Base-by-base conservation (phyloP, 2,888 invertebrate species). In the Acleris cristana region DNA sequence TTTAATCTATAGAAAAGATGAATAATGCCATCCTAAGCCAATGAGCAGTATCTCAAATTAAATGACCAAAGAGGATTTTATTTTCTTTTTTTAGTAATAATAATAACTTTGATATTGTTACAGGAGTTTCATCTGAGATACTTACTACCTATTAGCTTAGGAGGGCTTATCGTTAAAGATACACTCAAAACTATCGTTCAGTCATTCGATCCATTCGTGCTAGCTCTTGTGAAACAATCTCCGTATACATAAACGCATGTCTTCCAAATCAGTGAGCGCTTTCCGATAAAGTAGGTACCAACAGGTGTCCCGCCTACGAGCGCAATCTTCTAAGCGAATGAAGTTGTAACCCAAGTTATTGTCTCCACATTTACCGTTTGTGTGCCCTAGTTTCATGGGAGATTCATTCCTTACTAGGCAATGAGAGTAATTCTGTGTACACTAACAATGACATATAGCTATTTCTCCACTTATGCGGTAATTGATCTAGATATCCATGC, bases 251-350 rank as follows among this genome's bases (percentile, higher is more conserved):
- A 34, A 34, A 45, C 23, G 23, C n/a, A 45, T 40, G 23, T 45
- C 57, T 45, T 45, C 45, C 51, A 52, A 59, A 59, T 19, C 49
- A 40, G 40, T 45, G 23, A 44, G n/a, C 21, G 48, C 34, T 58
- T 62, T 63, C 62, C 58, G 51, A 67, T 58, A 52, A 51, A 40
- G 45, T n/a, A n/a, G n/a, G n/a, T 62, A 66, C 61, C 62, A 67
- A 58, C 62, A 67, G 49, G 58, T 62, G 53, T 48, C 34, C 19
- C 62, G 45, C 62, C 56, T 30, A 60, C 55, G n/a, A 62, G 59
- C 49, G 18, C 45, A 16, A 23, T 23, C 53, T 66, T 56, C 61
- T 57, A 45, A 14, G 45, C 34, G 19, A 54, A 44, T 53, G 51
- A 53, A 44, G 23, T 51, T 34, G 49, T 49, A 64, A 30, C 51